These are phyloP conservation scores for Callorhinus ursinus DNA, from an alignment of 2,113 vertebrate species.

Conservation along the genomic window DNA sequence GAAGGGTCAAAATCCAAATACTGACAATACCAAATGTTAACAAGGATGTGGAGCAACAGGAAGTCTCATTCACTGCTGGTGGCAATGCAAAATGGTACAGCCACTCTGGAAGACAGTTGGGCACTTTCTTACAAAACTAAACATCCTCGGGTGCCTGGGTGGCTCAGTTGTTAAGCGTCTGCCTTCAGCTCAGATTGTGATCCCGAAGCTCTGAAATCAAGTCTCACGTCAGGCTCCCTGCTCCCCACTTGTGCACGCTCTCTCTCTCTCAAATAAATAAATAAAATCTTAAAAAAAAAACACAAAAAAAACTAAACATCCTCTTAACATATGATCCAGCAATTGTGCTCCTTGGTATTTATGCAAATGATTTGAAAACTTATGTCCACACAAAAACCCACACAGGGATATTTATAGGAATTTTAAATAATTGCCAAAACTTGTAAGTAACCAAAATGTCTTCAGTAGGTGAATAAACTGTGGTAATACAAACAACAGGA, in stretches of 20 bases:
- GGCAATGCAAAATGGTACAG: background rate
- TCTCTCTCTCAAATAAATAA: too few relatives aligned
- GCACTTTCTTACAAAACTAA: background rate
- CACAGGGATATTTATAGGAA: background rate
- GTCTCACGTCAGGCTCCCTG: too few relatives aligned
- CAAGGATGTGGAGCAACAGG: background rate
- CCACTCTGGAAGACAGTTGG: background rate
- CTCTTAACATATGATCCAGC: background rate
- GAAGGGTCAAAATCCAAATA: background rate
- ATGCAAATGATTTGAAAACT: background rate
- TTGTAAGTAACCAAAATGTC: background rate
- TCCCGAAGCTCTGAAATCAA: too few relatives aligned
- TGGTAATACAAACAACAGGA: background rate
- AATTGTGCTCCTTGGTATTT: background rate
- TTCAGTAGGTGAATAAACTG: background rate
- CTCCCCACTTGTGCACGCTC: too few relatives aligned
- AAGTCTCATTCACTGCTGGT: background rate
- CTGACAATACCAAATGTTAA: background rate
- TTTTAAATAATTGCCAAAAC: background rate
- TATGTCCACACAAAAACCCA: background rate
- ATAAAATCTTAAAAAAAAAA: too few relatives aligned
- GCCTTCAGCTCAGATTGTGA: too few relatives aligned
- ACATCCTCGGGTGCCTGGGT: background rate
- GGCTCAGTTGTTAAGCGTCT: too few relatives aligned
- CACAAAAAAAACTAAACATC: background rate